Evolutionary conservation across 2,888 invertebrate genomes (phyloP).

Genomic region (Tenodera sinensis): DNA sequence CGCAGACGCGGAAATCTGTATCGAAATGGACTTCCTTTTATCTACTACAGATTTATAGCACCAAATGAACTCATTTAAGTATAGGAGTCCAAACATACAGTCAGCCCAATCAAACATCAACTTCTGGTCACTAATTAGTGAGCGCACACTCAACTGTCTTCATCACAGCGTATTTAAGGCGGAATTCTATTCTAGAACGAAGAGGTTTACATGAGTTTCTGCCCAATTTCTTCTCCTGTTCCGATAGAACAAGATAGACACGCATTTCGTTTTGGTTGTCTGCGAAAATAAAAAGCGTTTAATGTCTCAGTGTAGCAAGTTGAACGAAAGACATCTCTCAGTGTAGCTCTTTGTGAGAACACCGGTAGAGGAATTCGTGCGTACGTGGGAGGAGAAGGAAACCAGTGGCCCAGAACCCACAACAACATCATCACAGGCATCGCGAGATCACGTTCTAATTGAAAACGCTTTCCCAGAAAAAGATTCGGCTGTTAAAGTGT

Average conservation of each 20-base stretch:
- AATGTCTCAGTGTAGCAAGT: background rate
- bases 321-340: background rate
- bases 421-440: background rate
- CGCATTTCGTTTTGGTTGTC: background rate
- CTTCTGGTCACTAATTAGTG: too few species aligned
- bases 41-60: too few species aligned
- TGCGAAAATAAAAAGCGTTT: background rate
- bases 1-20: too few species aligned
- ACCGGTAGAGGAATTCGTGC: background rate
- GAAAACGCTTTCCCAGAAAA: background rate
- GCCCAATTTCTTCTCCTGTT: background rate
- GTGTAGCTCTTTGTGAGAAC: background rate
- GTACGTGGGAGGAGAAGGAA: constrained; percentile 1
- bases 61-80: too few species aligned
- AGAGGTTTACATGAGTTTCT: background rate
- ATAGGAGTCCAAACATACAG: too few species aligned
- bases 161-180: too few species aligned
- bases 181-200: too few species aligned
- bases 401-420: background rate
- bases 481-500: background rate
- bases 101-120: too few species aligned
- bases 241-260: background rate
- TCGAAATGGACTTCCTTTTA: too few species aligned
- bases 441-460: background rate
- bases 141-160: too few species aligned